These are phyloP conservation scores for Galbula dea DNA, from an alignment of 2,113 vertebrate genomes.

Conservation along the genomic window DNA sequence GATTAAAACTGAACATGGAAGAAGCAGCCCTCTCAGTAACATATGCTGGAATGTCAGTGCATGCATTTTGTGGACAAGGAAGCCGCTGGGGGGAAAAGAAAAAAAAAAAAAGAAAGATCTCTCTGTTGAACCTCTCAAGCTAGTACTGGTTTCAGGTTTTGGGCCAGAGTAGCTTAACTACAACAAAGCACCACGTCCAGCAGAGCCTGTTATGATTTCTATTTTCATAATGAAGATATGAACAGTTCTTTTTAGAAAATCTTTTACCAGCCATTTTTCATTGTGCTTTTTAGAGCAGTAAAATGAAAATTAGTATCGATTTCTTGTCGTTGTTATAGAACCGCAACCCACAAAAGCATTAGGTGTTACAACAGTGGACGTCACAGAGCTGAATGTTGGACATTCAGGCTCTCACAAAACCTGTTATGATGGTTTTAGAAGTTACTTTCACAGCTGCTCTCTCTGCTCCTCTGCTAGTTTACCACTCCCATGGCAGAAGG, in stretches of 20 bases:
- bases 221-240: background rate
- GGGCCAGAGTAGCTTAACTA: background rate
- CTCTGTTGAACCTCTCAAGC: background rate
- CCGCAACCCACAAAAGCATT: background rate
- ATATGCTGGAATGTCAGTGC: background rate
- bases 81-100: too few species aligned
- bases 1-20: background rate
- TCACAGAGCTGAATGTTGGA: background rate
- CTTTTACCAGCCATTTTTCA: background rate
- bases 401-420: background rate
- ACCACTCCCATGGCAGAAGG: background rate
- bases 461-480: background rate
- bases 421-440: background rate
- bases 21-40: background rate
- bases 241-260: background rate
- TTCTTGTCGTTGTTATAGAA: background rate
- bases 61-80: background rate
- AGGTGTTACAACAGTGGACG: background rate
- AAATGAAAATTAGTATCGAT: background rate
- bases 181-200: background rate
- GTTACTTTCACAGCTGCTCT: background rate
- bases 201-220: background rate
- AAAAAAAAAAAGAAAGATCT: background rate
- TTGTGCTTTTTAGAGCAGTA: background rate
- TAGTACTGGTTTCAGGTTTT: background rate